Conservation (phyloP, 1,140 invertebrate species). For the Drosophila gunungcola region DNA sequence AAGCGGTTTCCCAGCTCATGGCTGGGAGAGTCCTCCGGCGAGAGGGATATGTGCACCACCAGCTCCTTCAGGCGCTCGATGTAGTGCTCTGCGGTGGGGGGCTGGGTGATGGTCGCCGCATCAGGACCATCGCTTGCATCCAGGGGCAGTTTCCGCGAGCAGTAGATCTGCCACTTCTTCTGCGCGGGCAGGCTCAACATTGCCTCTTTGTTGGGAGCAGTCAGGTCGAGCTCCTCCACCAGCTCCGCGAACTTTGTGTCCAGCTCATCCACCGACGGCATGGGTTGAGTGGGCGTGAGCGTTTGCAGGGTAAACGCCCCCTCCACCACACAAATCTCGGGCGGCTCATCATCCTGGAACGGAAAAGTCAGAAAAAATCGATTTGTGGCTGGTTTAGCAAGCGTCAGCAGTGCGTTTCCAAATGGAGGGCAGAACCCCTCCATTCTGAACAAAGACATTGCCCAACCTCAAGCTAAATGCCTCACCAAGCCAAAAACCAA, state of each 20-base stretch:
- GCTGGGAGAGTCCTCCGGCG: constrained; percentile 80
- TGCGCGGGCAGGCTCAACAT: constrained; percentile 96
- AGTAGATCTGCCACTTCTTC: constrained; percentile 99
- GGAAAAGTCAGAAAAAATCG: not conserved
- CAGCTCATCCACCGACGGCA: constrained; percentile 96
- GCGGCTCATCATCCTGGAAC: constrained; percentile 93
- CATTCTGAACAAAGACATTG: constrained; percentile 6
- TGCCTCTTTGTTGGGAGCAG: constrained; percentile 95
- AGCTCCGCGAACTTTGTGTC: constrained; percentile 97
- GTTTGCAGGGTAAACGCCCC: constrained; percentile 93
- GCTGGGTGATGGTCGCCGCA: constrained; percentile 87
- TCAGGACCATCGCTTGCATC: constrained; percentile 86
- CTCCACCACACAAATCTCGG: constrained; percentile 95
- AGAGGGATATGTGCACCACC: constrained; percentile 85
- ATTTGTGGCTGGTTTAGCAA: constrained; percentile 15
- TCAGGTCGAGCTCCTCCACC: constrained; percentile 97
- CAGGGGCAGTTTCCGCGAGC: constrained; percentile 92
- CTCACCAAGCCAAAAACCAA: not conserved
- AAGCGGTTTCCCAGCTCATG: constrained; percentile 85
- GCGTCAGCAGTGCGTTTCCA: constrained; percentile 67
- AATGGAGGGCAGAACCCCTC: constrained; percentile 34
- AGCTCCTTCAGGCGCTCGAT: constrained; percentile 93
- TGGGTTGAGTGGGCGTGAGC: constrained; percentile 94
- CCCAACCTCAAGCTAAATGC: constrained; percentile 33
- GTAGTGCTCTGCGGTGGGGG: constrained; percentile 94